Percentiles rank a stretch among this genome's conserved stretches.
These are phyloP conservation scores for Cydia fagiglandana DNA, from an alignment of 1,140 invertebrate genomes.

Conservation along the genomic window DNA sequence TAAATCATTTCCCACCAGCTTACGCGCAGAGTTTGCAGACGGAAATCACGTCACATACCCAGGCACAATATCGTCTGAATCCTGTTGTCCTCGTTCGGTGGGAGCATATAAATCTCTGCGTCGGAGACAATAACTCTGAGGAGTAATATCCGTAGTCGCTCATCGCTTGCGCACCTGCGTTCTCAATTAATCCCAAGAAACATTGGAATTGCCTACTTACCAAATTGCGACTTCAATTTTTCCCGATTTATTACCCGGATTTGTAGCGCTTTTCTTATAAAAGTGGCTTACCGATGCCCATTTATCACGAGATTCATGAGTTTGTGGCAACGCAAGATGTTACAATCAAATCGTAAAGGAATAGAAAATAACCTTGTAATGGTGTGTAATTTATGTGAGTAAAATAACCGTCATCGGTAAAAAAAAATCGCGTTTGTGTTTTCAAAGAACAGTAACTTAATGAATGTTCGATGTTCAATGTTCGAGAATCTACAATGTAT, in stretches of 20 bases:
- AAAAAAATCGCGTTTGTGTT: too few species aligned
- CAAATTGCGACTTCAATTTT: neutral
- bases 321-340: neutral
- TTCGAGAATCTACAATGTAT: too few species aligned
- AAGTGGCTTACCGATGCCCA: neutral
- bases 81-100: neutral
- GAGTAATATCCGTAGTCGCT: constrained; percentile 13
- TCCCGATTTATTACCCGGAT: neutral
- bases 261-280: neutral
- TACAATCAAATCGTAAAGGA: too few species aligned
- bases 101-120: neutral
- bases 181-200: constrained; percentile 1
- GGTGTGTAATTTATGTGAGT: neutral
- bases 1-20: neutral
- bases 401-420: too few species aligned
- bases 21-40: neutral
- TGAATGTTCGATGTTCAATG: too few species aligned
- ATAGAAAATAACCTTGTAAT: too few species aligned
- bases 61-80: neutral
- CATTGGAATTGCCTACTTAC: neutral
- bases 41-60: constrained; percentile 3
- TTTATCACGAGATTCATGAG: neutral
- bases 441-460: too few species aligned
- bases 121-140: constrained; percentile 1
- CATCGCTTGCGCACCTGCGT: constrained; percentile 4